Base-by-base conservation (phyloP, 2,888 invertebrate genomes). In the Drosophila leonis region DNA sequence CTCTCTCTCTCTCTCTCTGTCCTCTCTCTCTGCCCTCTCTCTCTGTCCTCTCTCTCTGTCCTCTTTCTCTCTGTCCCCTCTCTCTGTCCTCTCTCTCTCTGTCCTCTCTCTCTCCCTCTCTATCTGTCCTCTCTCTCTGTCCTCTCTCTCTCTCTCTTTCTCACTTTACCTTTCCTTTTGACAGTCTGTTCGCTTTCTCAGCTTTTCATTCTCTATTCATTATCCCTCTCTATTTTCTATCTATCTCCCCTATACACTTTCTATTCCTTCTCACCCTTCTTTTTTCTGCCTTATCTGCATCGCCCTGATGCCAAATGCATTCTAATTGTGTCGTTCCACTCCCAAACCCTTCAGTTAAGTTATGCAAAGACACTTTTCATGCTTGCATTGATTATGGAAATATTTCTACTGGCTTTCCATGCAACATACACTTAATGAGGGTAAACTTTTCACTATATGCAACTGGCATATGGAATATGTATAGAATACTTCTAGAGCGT, bases 381-480 rank as follows among this genome's bases (percentile, higher is more conserved):
- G 20, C 20, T n/a, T 29, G 62, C 7, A 31, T 13, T 35, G 65
- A 49, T 42, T 65, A 66, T 65, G 51, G 33, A 67, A 39, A 67
- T 67, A 15, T 9, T 6, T 9, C 35, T 3, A 13, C 4, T 6
- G 13, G 13, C 31, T 52, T 31, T 42, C n/a, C 18, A 12, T 12
- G 18, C 18, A 33, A 20, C 31, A 29, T 0, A 35, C 18, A 31
- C 33, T 27, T 18, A 66, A 65, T 44, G 51, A 65, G 56, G 18
- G 9, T 2, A 37, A 27, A 31, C 51, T 33, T 18, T 39, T 31
- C 1, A 31, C 6, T 9, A 52, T 10, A 9, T 15, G 6, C 2
- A 4, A 18, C 9, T 13, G 9, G 39, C 18, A n/a, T 37, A 29
- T 13, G 2, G n/a, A n/a, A 9, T 24, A 20, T 24, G 4, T 33